Percentiles rank a stretch among this genome's conserved stretches.
Conservation (phyloP, 2,113 vertebrate species). For the Rhodinocichla rosea region DNA sequence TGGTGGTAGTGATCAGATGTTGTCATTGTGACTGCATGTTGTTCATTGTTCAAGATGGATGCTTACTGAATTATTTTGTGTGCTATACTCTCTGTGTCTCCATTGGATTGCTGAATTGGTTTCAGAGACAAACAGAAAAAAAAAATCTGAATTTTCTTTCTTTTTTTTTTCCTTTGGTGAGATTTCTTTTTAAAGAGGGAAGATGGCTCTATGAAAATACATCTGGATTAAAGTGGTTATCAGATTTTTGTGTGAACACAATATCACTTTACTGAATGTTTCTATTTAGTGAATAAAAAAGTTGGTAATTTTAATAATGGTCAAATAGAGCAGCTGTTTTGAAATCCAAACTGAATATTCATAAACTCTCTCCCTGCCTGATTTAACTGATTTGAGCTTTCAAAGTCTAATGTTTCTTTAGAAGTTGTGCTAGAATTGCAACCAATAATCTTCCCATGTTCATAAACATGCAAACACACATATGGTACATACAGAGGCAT, state of each 20-base stretch:
- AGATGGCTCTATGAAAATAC: not conserved
- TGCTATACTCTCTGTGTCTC: not conserved
- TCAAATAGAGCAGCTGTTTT: slow-evolving; percentile 39
- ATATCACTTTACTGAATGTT: not conserved
- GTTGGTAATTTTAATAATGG: not conserved
- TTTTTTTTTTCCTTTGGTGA: not conserved
- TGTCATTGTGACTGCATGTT: not conserved
- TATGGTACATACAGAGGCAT: not conserved
- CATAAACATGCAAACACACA: not conserved
- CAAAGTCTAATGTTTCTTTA: not conserved
- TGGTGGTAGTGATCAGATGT: not conserved
- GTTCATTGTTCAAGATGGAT: not conserved
- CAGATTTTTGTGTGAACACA: not conserved
- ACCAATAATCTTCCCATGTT: not conserved
- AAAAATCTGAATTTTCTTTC: not conserved
- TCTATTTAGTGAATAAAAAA: not conserved
- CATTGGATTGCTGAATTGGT: not conserved
- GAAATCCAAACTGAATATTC: slow-evolving; percentile 25
- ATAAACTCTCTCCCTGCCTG: not conserved
- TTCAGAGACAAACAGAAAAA: not conserved
- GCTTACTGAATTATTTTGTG: not conserved
- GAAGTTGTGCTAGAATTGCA: slow-evolving; percentile 8
- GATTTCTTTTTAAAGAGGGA: not conserved
- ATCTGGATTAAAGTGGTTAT: not conserved
- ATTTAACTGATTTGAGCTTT: slow-evolving; percentile 37